A percentile compares a stretch with the other conserved stretches of the same genome.
These are phyloP conservation scores for Apostichopus leukothele DNA, from an alignment of 53 echinoderm and acorn worm genomes.

Conservation along the genomic window DNA sequence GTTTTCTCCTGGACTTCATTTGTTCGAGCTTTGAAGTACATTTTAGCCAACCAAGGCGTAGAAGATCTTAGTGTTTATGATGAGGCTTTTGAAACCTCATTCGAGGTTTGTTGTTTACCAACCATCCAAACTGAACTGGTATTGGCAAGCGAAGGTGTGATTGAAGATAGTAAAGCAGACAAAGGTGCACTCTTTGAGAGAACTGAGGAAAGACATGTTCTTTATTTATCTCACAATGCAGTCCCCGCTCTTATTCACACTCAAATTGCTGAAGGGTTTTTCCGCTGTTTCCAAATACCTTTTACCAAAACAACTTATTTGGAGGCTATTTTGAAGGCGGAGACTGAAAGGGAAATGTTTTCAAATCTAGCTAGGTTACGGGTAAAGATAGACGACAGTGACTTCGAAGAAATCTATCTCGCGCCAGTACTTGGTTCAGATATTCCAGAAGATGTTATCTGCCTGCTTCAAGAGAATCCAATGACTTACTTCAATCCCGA, in stretches of 20 bases:
- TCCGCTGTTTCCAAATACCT: background rate
- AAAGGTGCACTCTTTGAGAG: slow-evolving; percentile 1
- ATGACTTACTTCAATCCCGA: background rate
- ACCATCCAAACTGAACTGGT: background rate
- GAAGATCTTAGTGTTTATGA: background rate
- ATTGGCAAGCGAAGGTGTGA: background rate
- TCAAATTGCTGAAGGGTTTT: slow-evolving; percentile 14
- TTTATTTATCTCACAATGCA: slow-evolving; percentile 30
- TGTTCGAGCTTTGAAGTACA: background rate
- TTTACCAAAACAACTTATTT: background rate
- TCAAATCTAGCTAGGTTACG: background rate
- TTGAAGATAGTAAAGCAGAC: background rate
- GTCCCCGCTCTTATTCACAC: background rate
- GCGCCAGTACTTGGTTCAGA: background rate
- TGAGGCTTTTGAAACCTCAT: background rate
- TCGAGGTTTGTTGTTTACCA: background rate
- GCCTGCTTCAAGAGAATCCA: slow-evolving; percentile 10
- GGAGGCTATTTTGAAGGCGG: background rate
- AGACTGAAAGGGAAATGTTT: background rate
- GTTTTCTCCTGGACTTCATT: slow-evolving; percentile 17
- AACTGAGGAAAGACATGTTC: background rate
- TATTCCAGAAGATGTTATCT: slow-evolving; percentile 17
- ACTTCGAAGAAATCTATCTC: background rate
- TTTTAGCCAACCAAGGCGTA: background rate
- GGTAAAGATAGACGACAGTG: background rate